Conservation (phyloP, 2,113 vertebrate genomes). For the Pipra filicauda region DNA sequence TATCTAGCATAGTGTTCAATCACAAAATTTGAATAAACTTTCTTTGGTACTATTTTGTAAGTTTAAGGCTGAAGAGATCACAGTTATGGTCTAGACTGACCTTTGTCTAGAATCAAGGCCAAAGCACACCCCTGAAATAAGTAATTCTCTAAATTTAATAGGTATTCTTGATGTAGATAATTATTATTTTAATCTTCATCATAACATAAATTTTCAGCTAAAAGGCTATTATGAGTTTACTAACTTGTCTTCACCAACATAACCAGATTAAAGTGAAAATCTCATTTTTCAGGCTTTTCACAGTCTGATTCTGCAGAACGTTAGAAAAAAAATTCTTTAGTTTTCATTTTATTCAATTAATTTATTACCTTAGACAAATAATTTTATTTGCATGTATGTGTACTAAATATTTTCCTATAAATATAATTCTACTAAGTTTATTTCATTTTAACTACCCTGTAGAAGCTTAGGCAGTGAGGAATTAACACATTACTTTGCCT, state of each 20-base stretch:
- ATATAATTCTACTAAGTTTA: not conserved
- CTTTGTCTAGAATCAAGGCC: not conserved
- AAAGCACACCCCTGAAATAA: not conserved
- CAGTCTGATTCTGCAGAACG: not conserved
- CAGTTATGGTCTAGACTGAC: not conserved
- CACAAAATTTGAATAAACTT: not conserved
- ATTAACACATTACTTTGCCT: not conserved
- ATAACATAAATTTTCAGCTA: accelerated
- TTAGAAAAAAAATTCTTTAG: not conserved
- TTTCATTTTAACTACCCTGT: not conserved
- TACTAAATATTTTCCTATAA: not conserved
- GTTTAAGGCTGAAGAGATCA: not conserved
- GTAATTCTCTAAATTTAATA: not conserved
- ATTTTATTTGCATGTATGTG: not conserved
- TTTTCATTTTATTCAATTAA: not conserved
- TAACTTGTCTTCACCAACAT: not conserved
- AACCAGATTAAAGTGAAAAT: not conserved
- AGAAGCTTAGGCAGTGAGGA: not conserved
- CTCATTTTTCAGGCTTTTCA: not conserved
- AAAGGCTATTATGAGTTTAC: not conserved
- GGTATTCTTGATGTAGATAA: not conserved
- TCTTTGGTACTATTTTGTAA: not conserved
- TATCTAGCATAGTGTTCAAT: not conserved
- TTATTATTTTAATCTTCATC: not conserved
- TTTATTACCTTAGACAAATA: not conserved